Percentiles rank a stretch among this genome's conserved stretches.
phyloP scores from a whole-genome alignment of 2,797 vertebrate genomes.

The Cyclura pinguis region DNA sequence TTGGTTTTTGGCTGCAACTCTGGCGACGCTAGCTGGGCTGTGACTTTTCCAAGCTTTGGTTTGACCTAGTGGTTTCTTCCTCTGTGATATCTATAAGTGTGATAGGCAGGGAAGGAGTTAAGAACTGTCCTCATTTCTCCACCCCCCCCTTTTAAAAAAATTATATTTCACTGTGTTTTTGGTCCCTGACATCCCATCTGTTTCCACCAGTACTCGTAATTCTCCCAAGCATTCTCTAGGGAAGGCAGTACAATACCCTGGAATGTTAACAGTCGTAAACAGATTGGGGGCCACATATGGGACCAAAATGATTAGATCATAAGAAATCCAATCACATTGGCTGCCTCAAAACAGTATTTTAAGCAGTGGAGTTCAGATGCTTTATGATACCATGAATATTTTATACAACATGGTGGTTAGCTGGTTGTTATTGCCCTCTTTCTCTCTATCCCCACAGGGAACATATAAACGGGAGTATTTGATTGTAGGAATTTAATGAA shows the following conservation, averaged over 20 bases:
- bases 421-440: not conserved
- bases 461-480: conserved; percentile 8
- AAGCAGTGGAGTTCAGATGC: conserved; percentile 55
- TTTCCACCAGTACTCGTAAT: conserved; percentile 73
- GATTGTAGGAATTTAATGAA: conserved; percentile 49
- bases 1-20: too few species aligned
- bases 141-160: not conserved
- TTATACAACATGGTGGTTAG: conserved; percentile 36
- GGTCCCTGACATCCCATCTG: conserved; percentile 83
- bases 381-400: conserved; percentile 59
- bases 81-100: not conserved
- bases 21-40: too few species aligned
- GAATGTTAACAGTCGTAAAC: conserved; percentile 78
- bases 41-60: not conserved
- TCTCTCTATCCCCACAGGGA: conserved; percentile 27
- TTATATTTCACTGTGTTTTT: conserved; percentile 57
- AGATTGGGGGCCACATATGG: conserved; percentile 75
- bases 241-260: conserved; percentile 79
- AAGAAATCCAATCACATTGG: conserved; percentile 74
- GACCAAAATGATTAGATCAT: conserved; percentile 71
- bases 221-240: conserved; percentile 73
- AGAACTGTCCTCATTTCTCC: conserved; percentile 56
- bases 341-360: conserved; percentile 43
- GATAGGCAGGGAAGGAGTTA: conserved; percentile 65
- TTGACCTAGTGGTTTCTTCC: not conserved